These are phyloP conservation scores for Malachius bipustulatus DNA, from an alignment of 2,888 invertebrate genomes.

Conservation along the genomic window DNA sequence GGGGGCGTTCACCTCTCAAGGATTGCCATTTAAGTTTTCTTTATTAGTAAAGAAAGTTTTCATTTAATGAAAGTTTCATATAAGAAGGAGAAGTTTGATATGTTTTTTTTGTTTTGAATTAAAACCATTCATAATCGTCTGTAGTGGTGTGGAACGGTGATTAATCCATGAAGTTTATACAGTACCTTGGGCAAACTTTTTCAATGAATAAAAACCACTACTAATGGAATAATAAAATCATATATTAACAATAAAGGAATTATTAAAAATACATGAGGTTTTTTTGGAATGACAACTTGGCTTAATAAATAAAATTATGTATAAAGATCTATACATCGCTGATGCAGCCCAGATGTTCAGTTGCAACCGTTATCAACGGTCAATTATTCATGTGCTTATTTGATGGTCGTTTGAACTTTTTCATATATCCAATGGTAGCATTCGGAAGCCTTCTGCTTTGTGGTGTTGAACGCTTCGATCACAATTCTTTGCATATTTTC, in stretches of 20 bases:
- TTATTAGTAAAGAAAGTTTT: no score
- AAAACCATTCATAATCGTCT: no score
- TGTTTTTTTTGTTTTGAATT: no score
- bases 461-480: conserved; percentile 52
- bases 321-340: background rate
- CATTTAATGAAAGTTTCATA: no score
- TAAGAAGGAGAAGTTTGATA: no score
- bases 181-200: no score
- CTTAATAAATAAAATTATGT: background rate
- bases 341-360: background rate
- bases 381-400: conserved; percentile 23
- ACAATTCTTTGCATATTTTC: conserved; percentile 62
- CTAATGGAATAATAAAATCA: conserved; percentile 1
- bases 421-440: conserved; percentile 67
- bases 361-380: conserved; percentile 2
- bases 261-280: no score
- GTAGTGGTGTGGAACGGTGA: no score
- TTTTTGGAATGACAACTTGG: background rate
- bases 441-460: conserved; percentile 51
- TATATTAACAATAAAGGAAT: background rate
- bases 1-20: no score
- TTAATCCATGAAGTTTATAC: no score
- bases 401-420: conserved; percentile 51
- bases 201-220: no score
- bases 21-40: no score